Conservation (phyloP, 2,888 invertebrate species). For the Elegia similella region DNA sequence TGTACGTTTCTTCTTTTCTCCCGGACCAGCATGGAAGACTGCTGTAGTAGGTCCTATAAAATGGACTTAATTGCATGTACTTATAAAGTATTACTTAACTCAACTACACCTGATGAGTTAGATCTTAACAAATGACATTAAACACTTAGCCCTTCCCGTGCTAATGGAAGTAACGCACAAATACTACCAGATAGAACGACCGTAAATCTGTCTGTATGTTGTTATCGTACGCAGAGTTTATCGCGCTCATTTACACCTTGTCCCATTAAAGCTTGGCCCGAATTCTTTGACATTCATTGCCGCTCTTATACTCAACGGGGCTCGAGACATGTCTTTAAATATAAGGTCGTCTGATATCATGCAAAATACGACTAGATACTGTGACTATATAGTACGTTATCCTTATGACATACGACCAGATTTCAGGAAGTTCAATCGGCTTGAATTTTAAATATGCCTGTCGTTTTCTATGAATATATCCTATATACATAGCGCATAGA, state of each 20-base stretch:
- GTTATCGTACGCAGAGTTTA: conserved; percentile 32
- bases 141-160: conserved; percentile 28
- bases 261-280: neutral
- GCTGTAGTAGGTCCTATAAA: no score
- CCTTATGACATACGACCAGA: no score
- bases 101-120: conserved; percentile 7
- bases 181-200: conserved; percentile 38
- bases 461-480: no score
- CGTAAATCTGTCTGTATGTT: conserved; percentile 41
- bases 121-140: conserved; percentile 20
- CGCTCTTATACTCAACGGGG: neutral
- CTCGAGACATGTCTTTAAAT: neutral
- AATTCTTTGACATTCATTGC: neutral
- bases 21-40: neutral
- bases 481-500: no score
- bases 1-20: no score
- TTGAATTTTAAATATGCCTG: no score
- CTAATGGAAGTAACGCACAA: conserved; percentile 38
- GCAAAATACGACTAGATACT: no score
- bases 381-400: no score
- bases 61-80: neutral
- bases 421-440: no score
- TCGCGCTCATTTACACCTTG: conserved; percentile 25
- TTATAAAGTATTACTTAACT: neutral
- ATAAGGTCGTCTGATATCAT: no score